A percentile compares a stretch with the other conserved stretches of the same genome.
These are phyloP conservation scores for Synergus itoensis DNA, from an alignment of 2,888 invertebrate genomes.

Conservation along the genomic window DNA sequence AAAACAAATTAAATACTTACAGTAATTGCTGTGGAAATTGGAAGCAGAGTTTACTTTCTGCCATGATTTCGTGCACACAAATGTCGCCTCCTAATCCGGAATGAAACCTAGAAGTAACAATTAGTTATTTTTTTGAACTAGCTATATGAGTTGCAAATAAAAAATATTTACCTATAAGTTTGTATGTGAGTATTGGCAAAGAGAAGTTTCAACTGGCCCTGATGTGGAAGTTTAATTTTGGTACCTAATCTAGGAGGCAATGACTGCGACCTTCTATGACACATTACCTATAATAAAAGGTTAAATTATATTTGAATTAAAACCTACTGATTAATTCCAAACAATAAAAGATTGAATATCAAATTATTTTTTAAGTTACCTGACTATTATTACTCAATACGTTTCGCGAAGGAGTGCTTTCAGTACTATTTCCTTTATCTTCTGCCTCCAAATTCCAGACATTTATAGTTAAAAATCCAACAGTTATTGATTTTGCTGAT, in stretches of 20 bases:
- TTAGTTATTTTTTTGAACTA: background rate
- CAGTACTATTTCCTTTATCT: conserved; percentile 85
- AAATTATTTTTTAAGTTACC: conserved; percentile 57
- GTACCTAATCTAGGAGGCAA: conserved; percentile 90
- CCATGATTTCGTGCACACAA: conserved; percentile 95
- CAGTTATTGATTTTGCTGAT: conserved; percentile 83
- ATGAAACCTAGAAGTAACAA: conserved; percentile 83
- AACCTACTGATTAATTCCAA: conserved; percentile 9
- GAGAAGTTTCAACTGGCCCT: conserved; percentile 85
- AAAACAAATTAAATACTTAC: conserved; percentile 80
- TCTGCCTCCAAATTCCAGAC: conserved; percentile 92
- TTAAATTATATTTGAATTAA: conserved; percentile 33
- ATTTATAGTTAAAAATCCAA: conserved; percentile 91
- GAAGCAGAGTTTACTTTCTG: conserved; percentile 92
- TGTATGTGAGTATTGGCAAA: conserved; percentile 86
- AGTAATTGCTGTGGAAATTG: conserved; percentile 92
- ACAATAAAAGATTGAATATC: background rate
- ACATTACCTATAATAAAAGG: conserved; percentile 75
- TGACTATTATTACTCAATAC: conserved; percentile 77
- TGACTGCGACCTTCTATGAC: conserved; percentile 90
- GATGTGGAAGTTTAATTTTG: conserved; percentile 90
- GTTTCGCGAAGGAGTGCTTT: conserved; percentile 83
- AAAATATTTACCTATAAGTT: conserved; percentile 75
- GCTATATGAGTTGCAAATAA: no score
- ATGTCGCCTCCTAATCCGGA: conserved; percentile 95